A percentile compares a stretch with the other conserved stretches of the same genome.
Evolutionary conservation across 2,113 vertebrate genomes (phyloP).

Genomic region (Halcyon senegalensis): DNA sequence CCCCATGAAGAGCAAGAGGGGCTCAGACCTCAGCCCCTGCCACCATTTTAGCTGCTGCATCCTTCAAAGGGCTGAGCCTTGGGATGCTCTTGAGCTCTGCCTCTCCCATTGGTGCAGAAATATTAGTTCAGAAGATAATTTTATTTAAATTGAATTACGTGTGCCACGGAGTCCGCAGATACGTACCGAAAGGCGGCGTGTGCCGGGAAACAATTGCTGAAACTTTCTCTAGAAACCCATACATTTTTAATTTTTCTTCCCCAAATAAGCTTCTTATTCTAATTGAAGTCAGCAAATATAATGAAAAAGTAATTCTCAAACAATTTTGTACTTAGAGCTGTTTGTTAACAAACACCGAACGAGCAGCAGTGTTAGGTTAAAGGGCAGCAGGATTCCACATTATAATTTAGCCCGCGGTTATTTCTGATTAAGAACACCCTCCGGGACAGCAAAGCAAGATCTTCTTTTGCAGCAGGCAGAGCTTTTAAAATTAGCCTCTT

Average conservation of each 20-base stretch:
- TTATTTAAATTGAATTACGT: conserved; percentile 11
- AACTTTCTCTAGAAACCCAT: conserved; percentile 64
- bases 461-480: conserved; percentile 71
- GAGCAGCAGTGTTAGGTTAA: conserved; percentile 74
- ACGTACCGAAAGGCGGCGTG: background rate
- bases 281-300: conserved; percentile 71
- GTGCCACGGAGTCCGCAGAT: background rate
- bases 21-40: background rate
- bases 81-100: background rate
- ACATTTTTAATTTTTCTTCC: conserved; percentile 68
- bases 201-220: conserved; percentile 42
- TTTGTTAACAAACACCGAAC: conserved; percentile 79
- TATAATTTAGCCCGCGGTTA: conserved; percentile 79
- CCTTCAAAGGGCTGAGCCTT: background rate
- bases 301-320: conserved; percentile 75
- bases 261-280: conserved; percentile 73
- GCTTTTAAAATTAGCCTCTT: conserved; percentile 72
- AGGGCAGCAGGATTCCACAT: conserved; percentile 75
- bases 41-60: background rate
- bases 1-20: background rate
- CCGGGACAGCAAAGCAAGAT: conserved; percentile 77
- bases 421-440: conserved; percentile 85
- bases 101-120: background rate
- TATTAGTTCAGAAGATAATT: conserved; percentile 3
- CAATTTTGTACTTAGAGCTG: conserved; percentile 77